Base-by-base conservation (phyloP, 2,888 invertebrate species). In the Opisthograptis luteolata region DNA sequence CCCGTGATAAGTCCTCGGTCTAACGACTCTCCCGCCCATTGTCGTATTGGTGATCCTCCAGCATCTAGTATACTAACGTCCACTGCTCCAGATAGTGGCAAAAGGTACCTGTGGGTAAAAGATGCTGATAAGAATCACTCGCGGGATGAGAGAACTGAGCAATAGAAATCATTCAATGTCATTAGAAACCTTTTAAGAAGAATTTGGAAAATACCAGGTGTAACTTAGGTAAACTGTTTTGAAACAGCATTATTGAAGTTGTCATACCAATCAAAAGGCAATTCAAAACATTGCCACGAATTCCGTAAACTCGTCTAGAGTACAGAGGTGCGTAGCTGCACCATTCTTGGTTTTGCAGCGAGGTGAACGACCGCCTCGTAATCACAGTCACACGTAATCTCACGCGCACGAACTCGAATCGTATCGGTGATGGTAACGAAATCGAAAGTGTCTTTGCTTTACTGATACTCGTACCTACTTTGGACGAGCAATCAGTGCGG, bases 41-140 rank as follows among this genome's bases (percentile, higher is more conserved):
- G 95, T 69, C 96, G 96, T 27, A 98, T 95, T 47, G 95, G 92
- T 68, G 98, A 96, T 0, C 94, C 94, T 56, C 87, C 79, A 0
- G 86, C 76, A 53, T 88, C 90, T 60, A 85, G 59, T 22, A 90
- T 68, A 55, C 72, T 87, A 56, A 89, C 77, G 52, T 90, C 89
- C 28, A 87, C 84, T 8, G 76, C 69, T 40, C 78, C 77, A 27
- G 81, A 63, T 56, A 88, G 67, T 27, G 89, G 89, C 65, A 89
- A 64, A 53, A 90, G 72, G 65, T 87, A 87, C 70, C 90, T 90
- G 71, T 17, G 41, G 39, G 10, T n/a, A n/a, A n/a, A n/a, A n/a
- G n/a, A n/a, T n/a, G n/a, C n/a, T n/a, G n/a, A n/a, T n/a, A 24
- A 40, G 12, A 17, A 44, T 6, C 5, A 7, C 3, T 6, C 7